Conservation (phyloP, 37 sponge, comb jelly and placozoan species). For the Chondrosia reniformis region DNA sequence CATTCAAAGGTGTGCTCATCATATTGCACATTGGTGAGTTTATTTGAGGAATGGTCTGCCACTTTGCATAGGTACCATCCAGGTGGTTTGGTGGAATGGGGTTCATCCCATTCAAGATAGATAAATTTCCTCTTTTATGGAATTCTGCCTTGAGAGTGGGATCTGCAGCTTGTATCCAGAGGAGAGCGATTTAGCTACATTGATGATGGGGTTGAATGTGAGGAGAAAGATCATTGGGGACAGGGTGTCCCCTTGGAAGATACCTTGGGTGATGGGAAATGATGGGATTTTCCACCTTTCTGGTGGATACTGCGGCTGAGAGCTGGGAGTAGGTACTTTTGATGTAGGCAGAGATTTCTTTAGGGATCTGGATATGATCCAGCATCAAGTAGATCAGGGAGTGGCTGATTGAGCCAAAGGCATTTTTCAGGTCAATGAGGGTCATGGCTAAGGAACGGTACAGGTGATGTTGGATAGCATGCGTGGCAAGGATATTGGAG, state of each 20-base stretch:
- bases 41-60: background rate
- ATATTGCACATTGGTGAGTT: background rate
- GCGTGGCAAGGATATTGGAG: no score
- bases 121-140: background rate
- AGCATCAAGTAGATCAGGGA: slow-evolving; percentile 7
- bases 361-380: background rate
- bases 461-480: no score
- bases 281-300: background rate
- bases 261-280: background rate
- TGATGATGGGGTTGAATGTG: background rate
- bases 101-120: background rate
- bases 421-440: slow-evolving; percentile 44
- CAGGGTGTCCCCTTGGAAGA: slow-evolving; percentile 11
- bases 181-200: background rate
- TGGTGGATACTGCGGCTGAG: slow-evolving; percentile 7
- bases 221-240: background rate
- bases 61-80: slow-evolving; percentile 2
- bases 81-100: background rate
- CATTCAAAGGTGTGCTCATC: background rate
- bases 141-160: background rate
- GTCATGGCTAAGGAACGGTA: no score
- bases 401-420: slow-evolving; percentile 44
- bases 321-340: background rate
- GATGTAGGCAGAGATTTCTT: slow-evolving; percentile 7
- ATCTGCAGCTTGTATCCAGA: background rate